phyloP scores from a whole-genome alignment of 2,797 vertebrate species.

The Sandelia bainsii region DNA sequence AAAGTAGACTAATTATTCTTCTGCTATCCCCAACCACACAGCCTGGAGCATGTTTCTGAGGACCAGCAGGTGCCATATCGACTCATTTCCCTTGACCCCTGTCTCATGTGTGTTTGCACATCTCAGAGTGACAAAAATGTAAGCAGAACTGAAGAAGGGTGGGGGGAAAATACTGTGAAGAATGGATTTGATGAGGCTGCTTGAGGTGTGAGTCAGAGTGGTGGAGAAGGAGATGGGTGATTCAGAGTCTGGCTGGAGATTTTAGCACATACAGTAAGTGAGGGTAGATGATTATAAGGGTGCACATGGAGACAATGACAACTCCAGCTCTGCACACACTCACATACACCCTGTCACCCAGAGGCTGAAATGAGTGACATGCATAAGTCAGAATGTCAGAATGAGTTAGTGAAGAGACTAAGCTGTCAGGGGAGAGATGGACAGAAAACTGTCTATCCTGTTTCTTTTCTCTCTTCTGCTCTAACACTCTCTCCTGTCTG shows the following conservation, averaged over 20 bases:
- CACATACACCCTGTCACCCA: constrained; percentile 60
- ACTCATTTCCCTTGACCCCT: constrained; percentile 40
- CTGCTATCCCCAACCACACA: constrained; percentile 21
- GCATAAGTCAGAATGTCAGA: constrained; percentile 64
- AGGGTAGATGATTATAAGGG: constrained; percentile 50
- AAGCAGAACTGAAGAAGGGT: constrained; percentile 42
- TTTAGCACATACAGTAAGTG: constrained; percentile 54
- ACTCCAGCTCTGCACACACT: constrained; percentile 41
- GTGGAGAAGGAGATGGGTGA: constrained; percentile 54
- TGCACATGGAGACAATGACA: constrained; percentile 42
- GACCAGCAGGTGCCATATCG: constrained; percentile 61
- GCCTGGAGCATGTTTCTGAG: constrained; percentile 49
- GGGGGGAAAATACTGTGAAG: constrained; percentile 9
- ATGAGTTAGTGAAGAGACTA: constrained; percentile 59
- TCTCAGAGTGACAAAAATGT: constrained; percentile 41
- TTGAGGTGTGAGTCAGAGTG: constrained; percentile 63
- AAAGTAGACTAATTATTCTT: constrained; percentile 57
- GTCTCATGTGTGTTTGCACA: constrained; percentile 52
- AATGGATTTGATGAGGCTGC: constrained; percentile 34
- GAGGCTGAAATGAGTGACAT: constrained; percentile 62
- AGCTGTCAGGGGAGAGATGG: constrained; percentile 51
- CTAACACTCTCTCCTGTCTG: constrained; percentile 36
- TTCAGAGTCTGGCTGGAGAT: constrained; percentile 61
- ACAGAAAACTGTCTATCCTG: constrained; percentile 28
- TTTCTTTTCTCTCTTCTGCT: constrained; percentile 22